A percentile compares a stretch with the other conserved stretches of the same genome.
Conservation (phyloP, 2,113 vertebrate genomes). For the Aegotheles bennettii region DNA sequence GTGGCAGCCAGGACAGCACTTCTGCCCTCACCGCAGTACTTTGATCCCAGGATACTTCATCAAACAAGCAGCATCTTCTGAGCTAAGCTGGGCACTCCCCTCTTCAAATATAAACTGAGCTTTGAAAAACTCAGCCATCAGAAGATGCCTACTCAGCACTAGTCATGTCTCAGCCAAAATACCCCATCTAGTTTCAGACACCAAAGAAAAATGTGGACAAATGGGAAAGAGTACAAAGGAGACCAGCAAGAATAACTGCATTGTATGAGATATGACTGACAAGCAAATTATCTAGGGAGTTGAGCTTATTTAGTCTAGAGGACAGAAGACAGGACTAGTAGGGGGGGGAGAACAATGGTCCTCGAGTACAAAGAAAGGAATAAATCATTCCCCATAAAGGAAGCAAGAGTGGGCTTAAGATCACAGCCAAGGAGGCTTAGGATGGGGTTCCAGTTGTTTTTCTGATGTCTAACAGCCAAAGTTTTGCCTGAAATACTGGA, state of each 20-base stretch:
- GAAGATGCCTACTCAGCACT: background rate
- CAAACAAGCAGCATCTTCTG: background rate
- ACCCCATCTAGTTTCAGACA: background rate
- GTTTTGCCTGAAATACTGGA: background rate
- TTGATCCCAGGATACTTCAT: background rate
- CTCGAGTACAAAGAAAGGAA: background rate
- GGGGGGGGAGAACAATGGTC: background rate
- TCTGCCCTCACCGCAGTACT: background rate
- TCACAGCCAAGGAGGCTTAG: background rate
- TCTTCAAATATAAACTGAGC: background rate
- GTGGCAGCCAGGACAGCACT: background rate
- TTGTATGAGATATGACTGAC: background rate
- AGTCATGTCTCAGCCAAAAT: background rate
- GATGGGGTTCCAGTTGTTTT: background rate
- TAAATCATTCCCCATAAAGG: background rate
- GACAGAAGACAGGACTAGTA: background rate
- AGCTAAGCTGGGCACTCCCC: background rate
- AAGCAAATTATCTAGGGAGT: conserved; percentile 1
- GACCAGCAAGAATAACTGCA: background rate
- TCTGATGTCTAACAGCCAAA: background rate
- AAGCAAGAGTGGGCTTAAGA: background rate
- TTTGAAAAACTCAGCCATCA: background rate
- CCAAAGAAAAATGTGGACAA: background rate
- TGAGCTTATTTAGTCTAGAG: conserved; percentile 17
- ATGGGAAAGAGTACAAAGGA: background rate